Evolutionary conservation across 2,888 invertebrate species (phyloP), one percentile per base, ranked within the genome.

Genomic region (Agonopterix arenella): DNA sequence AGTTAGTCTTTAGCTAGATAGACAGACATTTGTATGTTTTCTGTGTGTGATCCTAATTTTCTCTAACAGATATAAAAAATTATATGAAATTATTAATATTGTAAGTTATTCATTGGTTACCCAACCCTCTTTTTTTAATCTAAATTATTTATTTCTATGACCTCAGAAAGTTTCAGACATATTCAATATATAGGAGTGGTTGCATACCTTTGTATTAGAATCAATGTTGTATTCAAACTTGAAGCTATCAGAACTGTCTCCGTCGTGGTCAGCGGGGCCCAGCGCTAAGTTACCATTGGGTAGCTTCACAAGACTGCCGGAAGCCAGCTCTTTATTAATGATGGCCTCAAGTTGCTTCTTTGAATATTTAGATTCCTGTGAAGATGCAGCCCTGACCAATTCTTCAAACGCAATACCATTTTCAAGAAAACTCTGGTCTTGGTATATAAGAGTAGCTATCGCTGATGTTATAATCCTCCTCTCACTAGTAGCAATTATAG

Each of bases 381-480:
- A 89, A 38, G 91, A 81, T 51, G 94, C 90, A 64, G 93, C 92
- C 66, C 90, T 90, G 37, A 93, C 90, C 53, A 95, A 88, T 64
- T 93, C 92, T 50, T 88, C 86, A 53, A 92, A 91, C n/a, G 93
- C 93, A 53, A 95, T 93, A 13, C 94, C 94, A 73, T 92, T 90
- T 73, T 93, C 92, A 52, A 93, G 83, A 64, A 92, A 94, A 74
- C 92, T 93, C 49, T 93, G 93, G 68, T 94, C 93, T 64, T 92
- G 91, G 58, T 93, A 91, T 55, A 94, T 92, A 37, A 94, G 83
- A 66, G 93, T 93, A 48, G 93, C 93, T 55, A 94, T 92, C 16
- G 94, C 93, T 56, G 92, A 92, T 46, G 92, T 92, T 55, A 94
- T 90, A 62, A 93, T 80, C 60, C 88, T 72, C 70, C 91, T 70